Percentiles rank a stretch among this genome's conserved stretches.
phyloP scores from a whole-genome alignment of 2,888 invertebrate species.

The Athalia cordata region DNA sequence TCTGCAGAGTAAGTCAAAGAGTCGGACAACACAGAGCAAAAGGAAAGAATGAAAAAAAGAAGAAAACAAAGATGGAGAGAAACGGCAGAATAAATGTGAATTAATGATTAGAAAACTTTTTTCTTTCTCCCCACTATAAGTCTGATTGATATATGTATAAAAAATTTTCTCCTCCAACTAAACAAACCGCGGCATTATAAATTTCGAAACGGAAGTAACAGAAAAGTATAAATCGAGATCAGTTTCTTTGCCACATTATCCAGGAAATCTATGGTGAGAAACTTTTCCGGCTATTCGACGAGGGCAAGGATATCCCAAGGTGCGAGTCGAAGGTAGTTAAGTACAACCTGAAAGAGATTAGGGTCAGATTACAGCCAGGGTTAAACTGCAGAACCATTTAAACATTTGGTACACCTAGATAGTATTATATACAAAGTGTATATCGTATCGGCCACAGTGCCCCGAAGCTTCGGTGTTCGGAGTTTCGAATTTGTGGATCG shows the following conservation, averaged over 20 bases:
- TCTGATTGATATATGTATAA: neutral
- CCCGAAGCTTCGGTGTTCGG: slow-evolving; percentile 1
- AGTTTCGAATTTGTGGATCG: slow-evolving; percentile 21
- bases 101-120: slow-evolving; percentile 30
- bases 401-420: slow-evolving; percentile 32
- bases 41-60: neutral
- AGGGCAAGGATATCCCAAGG: neutral
- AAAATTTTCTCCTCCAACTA: too few species aligned
- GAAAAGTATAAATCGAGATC: too few species aligned
- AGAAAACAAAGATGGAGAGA: neutral
- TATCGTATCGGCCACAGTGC: slow-evolving; percentile 27
- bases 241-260: slow-evolving; percentile 17
- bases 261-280: slow-evolving; percentile 22
- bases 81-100: slow-evolving; percentile 24
- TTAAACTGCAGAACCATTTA: slow-evolving; percentile 11
- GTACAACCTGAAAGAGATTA: slow-evolving; percentile 31
- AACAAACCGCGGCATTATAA: too few species aligned
- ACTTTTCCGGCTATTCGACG: slow-evolving; percentile 14
- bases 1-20: neutral
- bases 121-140: neutral
- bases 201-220: neutral
- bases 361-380: slow-evolving; percentile 37
- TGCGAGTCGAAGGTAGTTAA: slow-evolving; percentile 1
- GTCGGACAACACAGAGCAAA: slow-evolving; percentile 3
- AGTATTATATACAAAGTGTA: neutral